Evolutionary conservation across 2,888 invertebrate species (phyloP), one percentile per base, ranked within the genome.

Genomic region (Tetragonula carbonaria): DNA sequence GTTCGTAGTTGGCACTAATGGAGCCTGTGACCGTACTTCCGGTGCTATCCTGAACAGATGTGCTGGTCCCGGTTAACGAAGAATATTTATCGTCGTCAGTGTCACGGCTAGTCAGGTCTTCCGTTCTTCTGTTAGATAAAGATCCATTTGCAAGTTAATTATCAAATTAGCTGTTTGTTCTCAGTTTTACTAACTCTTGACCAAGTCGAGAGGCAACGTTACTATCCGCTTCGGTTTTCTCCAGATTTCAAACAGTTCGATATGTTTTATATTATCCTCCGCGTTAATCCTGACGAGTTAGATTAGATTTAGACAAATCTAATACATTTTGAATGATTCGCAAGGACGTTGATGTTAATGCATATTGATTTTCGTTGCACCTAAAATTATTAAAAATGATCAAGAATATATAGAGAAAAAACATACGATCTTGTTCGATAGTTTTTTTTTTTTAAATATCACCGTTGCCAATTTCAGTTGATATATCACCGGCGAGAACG

Each of bases 21-120:
- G 74, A 85, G 55, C 70, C 79, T 8, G 81, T 75, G 13, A 87
- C 51, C 11, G 89, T 87, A 53, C 88, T 86, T 21, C 78, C 71
- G 38, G 70, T 72, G 33, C 88, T 89, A 53, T 89, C 89, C 63
- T 90, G 88, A 3, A 84, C 74, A 28, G 90, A 88, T 14, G 66
- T 62, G 67, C 85, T 90, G 3, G 90, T 86, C 55, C 83, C 86
- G 23, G 90, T 90, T 59, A 84, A 72, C 71, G 87, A 51, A n/a
- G 90, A 91, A 57, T 84, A 85, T 76, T 87, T 84, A 55, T 87
- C 87, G n/a, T 91, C 91, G 33, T 91, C 91, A 21, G 74, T 83
- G 14, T 88, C 86, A 55, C 87, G 86, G n/a, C 63, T 70, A 50
- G 55, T 70, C 66, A 68, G 13, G 21, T 82, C 79, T n/a, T 88